These are phyloP conservation scores for Taphrorychus bicolor DNA, from an alignment of 2,888 invertebrate species.

Conservation along the genomic window DNA sequence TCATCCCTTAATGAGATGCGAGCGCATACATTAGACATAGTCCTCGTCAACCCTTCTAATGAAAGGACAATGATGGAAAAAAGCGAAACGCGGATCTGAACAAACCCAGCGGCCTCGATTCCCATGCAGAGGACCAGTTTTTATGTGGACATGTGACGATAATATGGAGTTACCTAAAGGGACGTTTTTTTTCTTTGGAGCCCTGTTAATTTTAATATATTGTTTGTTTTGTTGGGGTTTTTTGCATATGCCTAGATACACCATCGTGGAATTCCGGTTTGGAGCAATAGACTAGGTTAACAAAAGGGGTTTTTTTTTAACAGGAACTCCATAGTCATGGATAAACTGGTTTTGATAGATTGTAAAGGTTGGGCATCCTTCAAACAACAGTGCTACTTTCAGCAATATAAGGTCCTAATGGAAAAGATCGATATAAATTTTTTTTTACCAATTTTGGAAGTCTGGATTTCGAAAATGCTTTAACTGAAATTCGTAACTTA, in stretches of 20 bases:
- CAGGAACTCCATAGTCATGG: background rate
- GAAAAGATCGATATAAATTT: too few species aligned
- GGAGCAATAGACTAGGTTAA: conserved; percentile 8
- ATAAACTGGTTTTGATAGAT: too few species aligned
- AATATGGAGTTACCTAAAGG: conserved; percentile 37
- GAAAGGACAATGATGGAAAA: conserved; percentile 30
- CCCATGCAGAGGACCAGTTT: conserved; percentile 34
- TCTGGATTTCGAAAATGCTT: too few species aligned
- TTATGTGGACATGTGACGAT: conserved; percentile 41
- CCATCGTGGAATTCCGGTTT: background rate
- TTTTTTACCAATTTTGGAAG: too few species aligned
- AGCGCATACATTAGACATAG: conserved; percentile 41
- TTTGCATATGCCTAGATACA: conserved; percentile 26
- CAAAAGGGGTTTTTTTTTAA: background rate
- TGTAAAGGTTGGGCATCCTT: too few species aligned
- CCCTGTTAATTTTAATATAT: conserved; percentile 41
- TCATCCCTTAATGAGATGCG: conserved; percentile 44
- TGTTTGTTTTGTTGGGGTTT: conserved; percentile 38
- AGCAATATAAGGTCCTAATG: too few species aligned
- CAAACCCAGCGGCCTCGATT: conserved; percentile 37
- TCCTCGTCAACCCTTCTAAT: conserved; percentile 40
- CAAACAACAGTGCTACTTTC: too few species aligned
- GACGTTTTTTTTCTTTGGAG: conserved; percentile 28
- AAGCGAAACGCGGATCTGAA: conserved; percentile 30
- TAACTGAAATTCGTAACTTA: too few species aligned